Conservation (phyloP, 2,888 invertebrate genomes). For the Formica aserva region DNA sequence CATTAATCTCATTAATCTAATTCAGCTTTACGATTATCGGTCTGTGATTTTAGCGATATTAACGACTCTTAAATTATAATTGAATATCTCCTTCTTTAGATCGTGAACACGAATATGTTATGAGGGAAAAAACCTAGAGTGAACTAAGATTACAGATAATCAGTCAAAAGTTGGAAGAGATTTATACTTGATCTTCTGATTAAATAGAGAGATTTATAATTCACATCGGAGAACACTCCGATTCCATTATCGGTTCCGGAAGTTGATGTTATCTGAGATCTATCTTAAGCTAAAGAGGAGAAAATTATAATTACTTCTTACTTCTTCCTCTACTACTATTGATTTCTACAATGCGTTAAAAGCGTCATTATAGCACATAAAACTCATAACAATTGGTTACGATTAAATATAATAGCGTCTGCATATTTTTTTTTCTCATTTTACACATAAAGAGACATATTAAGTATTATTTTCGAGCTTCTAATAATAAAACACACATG, state of each 20-base stretch:
- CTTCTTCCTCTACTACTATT: background rate
- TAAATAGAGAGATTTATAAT: background rate
- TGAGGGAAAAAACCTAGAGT: background rate
- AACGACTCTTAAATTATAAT: background rate
- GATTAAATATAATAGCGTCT: background rate
- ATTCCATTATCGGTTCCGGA: background rate
- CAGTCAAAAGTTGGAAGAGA: background rate
- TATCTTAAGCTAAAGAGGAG: background rate
- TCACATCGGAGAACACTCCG: background rate
- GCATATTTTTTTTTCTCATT: background rate
- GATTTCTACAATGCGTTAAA: background rate
- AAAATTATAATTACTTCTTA: constrained; percentile 6
- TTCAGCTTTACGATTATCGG: background rate
- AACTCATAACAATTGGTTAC: background rate
- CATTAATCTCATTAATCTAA: too few species aligned
- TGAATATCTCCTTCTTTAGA: background rate
- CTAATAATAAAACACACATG: too few species aligned
- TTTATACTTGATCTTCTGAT: background rate
- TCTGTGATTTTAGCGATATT: background rate
- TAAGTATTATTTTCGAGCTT: too few species aligned
- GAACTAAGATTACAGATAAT: background rate
- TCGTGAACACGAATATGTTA: background rate
- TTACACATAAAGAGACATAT: background rate
- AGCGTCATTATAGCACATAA: background rate
- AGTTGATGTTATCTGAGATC: background rate